These are phyloP conservation scores for Brachyistius frenatus DNA, from an alignment of 2,113 vertebrate genomes.

Conservation along the genomic window DNA sequence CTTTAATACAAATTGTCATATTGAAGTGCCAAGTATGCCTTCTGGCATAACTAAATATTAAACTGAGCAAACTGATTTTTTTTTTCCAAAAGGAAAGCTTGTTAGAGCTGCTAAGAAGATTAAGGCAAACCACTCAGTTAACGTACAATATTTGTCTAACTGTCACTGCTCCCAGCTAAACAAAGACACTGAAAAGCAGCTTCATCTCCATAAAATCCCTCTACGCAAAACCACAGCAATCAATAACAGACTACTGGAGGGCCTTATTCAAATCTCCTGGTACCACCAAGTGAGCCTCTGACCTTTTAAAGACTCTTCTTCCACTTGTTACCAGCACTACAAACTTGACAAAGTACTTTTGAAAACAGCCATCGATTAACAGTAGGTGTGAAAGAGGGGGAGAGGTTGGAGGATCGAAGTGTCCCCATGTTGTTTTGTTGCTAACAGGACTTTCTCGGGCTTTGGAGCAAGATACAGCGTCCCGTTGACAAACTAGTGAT, in stretches of 20 bases:
- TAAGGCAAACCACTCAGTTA: slow-evolving; percentile 42
- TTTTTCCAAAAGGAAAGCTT: slow-evolving; percentile 44
- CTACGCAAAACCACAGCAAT: slow-evolving; percentile 52
- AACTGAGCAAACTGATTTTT: slow-evolving; percentile 27
- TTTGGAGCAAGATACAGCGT: slow-evolving; percentile 62
- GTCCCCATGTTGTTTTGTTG: slow-evolving; percentile 69
- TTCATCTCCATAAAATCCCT: slow-evolving; percentile 51
- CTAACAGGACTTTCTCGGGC: slow-evolving; percentile 61
- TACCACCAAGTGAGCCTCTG: slow-evolving; percentile 56
- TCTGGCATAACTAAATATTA: slow-evolving; percentile 29
- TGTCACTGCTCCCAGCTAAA: slow-evolving; percentile 39
- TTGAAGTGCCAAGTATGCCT: slow-evolving; percentile 30
- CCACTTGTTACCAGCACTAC: slow-evolving; percentile 49
- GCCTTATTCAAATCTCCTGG: slow-evolving; percentile 60
- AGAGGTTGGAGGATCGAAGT: slow-evolving; percentile 64
- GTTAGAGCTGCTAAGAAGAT: slow-evolving; percentile 49
- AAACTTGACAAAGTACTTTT: slow-evolving; percentile 72
- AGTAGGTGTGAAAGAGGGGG: slow-evolving; percentile 26
- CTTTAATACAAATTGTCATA: slow-evolving; percentile 47
- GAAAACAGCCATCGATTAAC: slow-evolving; percentile 77
- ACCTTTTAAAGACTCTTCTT: slow-evolving; percentile 71
- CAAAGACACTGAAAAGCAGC: slow-evolving; percentile 34
- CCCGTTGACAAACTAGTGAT: slow-evolving; percentile 77
- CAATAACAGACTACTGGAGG: slow-evolving; percentile 62
- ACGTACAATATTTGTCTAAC: slow-evolving; percentile 60